Percentiles rank a stretch among this genome's conserved stretches.
Conservation (phyloP, 2,797 vertebrate species). For the Ciconia nigra region DNA sequence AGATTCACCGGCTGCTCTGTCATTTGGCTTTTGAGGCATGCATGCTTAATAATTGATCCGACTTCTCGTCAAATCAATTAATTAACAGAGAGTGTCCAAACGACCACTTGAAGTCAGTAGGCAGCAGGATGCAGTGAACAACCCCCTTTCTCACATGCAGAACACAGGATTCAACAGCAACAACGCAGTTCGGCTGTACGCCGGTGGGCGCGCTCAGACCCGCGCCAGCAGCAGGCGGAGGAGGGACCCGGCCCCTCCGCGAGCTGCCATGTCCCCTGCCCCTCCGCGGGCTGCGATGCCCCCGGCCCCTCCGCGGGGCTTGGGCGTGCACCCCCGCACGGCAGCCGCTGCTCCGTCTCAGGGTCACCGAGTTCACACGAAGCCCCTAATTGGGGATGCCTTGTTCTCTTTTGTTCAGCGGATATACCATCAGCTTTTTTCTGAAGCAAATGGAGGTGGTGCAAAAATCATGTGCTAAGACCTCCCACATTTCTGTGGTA, state of each 20-base stretch:
- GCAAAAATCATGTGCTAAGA: not conserved
- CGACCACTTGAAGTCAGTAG: not conserved
- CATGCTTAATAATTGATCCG: not conserved
- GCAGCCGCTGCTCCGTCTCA: not conserved
- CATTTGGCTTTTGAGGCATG: not conserved
- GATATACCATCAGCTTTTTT: fast-evolving
- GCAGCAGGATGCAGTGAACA: not conserved
- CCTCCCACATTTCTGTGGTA: not conserved
- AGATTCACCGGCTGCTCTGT: not conserved
- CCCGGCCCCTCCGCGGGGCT: too few species aligned
- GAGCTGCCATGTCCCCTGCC: too few species aligned
- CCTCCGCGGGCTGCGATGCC: too few species aligned
- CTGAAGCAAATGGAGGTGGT: not conserved
- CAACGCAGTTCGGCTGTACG: fast-evolving
- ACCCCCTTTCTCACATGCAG: not conserved
- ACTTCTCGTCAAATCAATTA: not conserved
- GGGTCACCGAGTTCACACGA: fast-evolving
- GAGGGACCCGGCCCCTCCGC: too few species aligned
- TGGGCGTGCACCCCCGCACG: fast-evolving
- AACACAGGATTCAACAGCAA: not conserved
- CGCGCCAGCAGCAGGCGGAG: fast-evolving
- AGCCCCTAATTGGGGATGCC: not conserved
- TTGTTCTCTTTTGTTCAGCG: fast-evolving
- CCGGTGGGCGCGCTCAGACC: fast-evolving
- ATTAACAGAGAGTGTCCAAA: not conserved